A percentile compares a stretch with the other conserved stretches of the same genome.
These are phyloP conservation scores for Erebia epiphron DNA, from an alignment of 2,888 invertebrate genomes.

Conservation along the genomic window DNA sequence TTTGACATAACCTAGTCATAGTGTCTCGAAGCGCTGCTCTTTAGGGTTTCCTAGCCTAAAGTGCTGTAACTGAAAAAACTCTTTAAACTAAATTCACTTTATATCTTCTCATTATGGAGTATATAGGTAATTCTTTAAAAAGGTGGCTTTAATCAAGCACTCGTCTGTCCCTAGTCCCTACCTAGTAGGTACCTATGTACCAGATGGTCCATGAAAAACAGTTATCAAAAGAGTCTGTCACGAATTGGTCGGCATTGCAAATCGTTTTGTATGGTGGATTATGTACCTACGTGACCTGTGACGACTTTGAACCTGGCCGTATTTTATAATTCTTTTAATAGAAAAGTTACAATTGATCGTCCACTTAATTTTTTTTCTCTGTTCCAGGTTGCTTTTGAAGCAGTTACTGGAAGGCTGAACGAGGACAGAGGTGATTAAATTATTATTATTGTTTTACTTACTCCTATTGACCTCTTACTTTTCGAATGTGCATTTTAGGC, in stretches of 20 bases:
- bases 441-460: conserved; percentile 19
- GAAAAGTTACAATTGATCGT: no score
- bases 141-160: no score
- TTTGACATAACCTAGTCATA: no score
- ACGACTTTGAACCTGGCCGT: conserved; percentile 3
- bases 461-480: no score
- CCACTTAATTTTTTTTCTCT: conserved; percentile 40
- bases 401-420: conserved; percentile 70
- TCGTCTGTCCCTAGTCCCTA: background rate
- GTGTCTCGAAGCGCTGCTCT: no score
- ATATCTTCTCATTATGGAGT: no score
- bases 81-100: no score
- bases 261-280: background rate
- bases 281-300: background rate
- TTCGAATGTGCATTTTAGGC: no score
- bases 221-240: background rate
- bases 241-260: background rate
- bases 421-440: conserved; percentile 65
- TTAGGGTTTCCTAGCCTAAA: no score
- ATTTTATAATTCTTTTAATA: background rate
- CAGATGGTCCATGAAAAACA: background rate
- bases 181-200: background rate
- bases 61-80: no score
- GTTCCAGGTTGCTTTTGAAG: conserved; percentile 65
- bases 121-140: no score